A percentile compares a stretch with the other conserved stretches of the same genome.
These are phyloP conservation scores for Nephrotoma flavescens DNA, from an alignment of 2,888 invertebrate genomes.

Conservation along the genomic window DNA sequence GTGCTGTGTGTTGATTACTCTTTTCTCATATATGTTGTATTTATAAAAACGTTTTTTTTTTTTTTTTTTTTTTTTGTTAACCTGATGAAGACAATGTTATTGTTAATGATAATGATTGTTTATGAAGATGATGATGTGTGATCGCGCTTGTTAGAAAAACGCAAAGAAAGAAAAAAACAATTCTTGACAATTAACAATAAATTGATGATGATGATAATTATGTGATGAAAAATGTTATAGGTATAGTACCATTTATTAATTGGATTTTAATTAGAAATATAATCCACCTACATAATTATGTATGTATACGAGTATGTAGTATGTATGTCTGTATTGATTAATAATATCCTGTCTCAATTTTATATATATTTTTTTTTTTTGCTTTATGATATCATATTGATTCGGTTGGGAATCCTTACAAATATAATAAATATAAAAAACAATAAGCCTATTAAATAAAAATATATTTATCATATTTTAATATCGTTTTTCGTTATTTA, in stretches of 20 bases:
- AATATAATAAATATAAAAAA: background rate
- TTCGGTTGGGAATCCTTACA: background rate
- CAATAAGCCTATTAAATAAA: background rate
- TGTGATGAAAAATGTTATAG: background rate
- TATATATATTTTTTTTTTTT: background rate
- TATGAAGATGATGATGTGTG: background rate
- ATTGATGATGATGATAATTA: background rate
- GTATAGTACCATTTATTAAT: background rate
- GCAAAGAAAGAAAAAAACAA: background rate
- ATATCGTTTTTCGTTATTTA: background rate
- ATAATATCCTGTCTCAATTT: background rate
- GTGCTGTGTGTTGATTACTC: background rate
- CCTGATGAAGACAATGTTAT: background rate
- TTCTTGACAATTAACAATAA: background rate
- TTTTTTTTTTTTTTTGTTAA: background rate
- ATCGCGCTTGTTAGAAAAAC: background rate
- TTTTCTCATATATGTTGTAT: background rate
- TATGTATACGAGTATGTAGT: background rate
- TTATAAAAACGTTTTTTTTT: background rate
- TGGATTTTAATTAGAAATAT: background rate
- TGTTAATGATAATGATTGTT: background rate
- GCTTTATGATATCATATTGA: background rate
- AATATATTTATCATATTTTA: background rate
- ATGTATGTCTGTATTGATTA: background rate
- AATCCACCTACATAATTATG: background rate